Conservation (phyloP, 2,888 invertebrate genomes). For the Hemistola chrysoprasaria region DNA sequence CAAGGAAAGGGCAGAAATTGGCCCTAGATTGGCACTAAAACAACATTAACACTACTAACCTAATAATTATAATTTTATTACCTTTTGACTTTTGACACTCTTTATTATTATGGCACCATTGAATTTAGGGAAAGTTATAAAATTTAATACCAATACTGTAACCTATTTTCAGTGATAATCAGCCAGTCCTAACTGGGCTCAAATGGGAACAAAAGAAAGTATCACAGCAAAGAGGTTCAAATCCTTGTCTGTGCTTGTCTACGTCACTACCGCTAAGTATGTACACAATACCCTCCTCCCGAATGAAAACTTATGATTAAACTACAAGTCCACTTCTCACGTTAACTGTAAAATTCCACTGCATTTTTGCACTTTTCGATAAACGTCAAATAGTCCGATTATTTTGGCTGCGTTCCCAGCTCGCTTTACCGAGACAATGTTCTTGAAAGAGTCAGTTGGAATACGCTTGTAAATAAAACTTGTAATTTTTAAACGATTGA, state of each 20-base stretch:
- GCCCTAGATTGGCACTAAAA: too few relatives aligned
- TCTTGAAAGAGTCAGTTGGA: conserved; percentile 51
- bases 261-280: conserved; percentile 49
- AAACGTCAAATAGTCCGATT: conserved; percentile 24
- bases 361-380: conserved; percentile 46
- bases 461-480: too few relatives aligned
- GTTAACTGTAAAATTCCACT: conserved; percentile 45
- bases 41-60: too few relatives aligned
- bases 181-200: conserved; percentile 30
- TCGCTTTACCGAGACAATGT: conserved; percentile 76
- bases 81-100: too few relatives aligned
- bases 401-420: conserved; percentile 49
- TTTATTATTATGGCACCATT: too few relatives aligned
- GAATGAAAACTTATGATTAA: conserved; percentile 35
- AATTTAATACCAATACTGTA: conserved; percentile 19
- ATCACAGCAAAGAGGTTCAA: conserved; percentile 65
- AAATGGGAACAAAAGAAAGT: conserved; percentile 35
- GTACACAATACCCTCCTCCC: conserved; percentile 65
- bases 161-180: too few relatives aligned
- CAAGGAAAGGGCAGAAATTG: too few relatives aligned
- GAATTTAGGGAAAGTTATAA: too few relatives aligned
- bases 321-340: conserved; percentile 47
- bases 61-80: too few relatives aligned
- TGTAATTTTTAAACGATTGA: neutral
- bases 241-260: conserved; percentile 70